Evolutionary conservation across 2,797 vertebrate species (phyloP).

Genomic region (Gambelia wislizenii): DNA sequence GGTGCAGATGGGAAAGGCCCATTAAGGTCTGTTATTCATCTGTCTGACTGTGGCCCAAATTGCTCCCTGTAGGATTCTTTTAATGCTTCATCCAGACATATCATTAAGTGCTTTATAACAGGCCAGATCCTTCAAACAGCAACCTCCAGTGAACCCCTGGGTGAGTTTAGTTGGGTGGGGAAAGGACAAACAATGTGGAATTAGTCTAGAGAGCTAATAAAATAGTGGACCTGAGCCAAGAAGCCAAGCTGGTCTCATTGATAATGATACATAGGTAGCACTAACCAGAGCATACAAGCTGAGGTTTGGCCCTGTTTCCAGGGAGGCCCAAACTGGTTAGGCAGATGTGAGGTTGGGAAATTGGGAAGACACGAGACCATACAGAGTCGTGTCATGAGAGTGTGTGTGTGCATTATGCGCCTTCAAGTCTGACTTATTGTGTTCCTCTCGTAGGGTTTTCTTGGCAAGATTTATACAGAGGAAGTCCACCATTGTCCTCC

Average conservation of each 20-base stretch:
- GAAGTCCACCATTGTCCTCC: no score
- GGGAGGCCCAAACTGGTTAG: neutral
- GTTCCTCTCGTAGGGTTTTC: no score
- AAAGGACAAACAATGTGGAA: constrained; percentile 5
- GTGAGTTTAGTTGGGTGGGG: constrained; percentile 40
- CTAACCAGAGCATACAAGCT: no score
- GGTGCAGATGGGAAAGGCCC: constrained; percentile 71
- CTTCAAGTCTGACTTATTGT: no score
- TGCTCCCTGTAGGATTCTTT: constrained; percentile 72
- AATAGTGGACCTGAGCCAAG: neutral
- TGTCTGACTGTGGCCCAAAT: constrained; percentile 69
- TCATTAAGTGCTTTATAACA: constrained; percentile 73
- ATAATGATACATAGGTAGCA: neutral
- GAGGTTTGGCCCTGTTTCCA: neutral
- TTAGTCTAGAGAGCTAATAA: neutral
- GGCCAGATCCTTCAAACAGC: constrained; percentile 65
- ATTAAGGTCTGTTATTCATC: constrained; percentile 71
- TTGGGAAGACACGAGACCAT: neutral
- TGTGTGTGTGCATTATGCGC: no score
- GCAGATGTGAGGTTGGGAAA: neutral
- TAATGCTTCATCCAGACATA: constrained; percentile 74
- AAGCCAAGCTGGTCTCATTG: neutral
- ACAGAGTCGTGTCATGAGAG: neutral
- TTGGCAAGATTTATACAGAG: no score
- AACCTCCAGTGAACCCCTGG: constrained; percentile 48